Percentiles rank a stretch among this genome's conserved stretches.
phyloP scores from a whole-genome alignment of 37 sponge, comb jelly and placozoan species.

The Bolinopsis microptera region DNA sequence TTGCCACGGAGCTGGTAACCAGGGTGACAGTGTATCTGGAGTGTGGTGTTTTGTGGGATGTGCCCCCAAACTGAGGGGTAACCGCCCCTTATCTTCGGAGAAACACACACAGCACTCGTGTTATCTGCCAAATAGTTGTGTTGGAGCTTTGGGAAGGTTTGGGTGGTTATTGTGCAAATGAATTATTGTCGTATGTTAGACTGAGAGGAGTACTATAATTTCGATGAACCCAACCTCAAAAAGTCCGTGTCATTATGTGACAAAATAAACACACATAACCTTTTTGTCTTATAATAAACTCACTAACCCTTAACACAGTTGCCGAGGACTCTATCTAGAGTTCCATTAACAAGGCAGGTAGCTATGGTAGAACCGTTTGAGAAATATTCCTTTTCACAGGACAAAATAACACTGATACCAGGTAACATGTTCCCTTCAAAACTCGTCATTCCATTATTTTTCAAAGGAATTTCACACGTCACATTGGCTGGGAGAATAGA shows the following conservation, averaged over 20 bases:
- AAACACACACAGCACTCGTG: background rate
- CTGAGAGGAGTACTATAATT: too few relatives aligned
- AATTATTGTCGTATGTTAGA: too few relatives aligned
- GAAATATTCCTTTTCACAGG: background rate
- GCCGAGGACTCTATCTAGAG: background rate
- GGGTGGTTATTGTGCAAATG: too few relatives aligned
- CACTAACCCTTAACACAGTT: background rate
- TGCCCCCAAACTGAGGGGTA: background rate
- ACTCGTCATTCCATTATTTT: background rate
- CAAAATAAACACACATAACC: too few relatives aligned
- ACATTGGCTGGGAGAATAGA: background rate
- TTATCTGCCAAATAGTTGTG: too few relatives aligned
- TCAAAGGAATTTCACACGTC: background rate
- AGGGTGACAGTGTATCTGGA: background rate
- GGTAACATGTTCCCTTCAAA: background rate
- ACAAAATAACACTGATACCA: background rate
- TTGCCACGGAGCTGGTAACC: background rate
- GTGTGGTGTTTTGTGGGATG: background rate
- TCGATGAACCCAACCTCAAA: too few relatives aligned
- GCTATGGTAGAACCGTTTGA: background rate
- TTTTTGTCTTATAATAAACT: too few relatives aligned
- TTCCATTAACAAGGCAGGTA: background rate
- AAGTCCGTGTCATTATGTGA: too few relatives aligned
- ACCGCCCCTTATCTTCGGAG: background rate
- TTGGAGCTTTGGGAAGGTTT: too few relatives aligned